phyloP scores from a whole-genome alignment of 2,113 vertebrate genomes.

The Toxotes jaculatrix region DNA sequence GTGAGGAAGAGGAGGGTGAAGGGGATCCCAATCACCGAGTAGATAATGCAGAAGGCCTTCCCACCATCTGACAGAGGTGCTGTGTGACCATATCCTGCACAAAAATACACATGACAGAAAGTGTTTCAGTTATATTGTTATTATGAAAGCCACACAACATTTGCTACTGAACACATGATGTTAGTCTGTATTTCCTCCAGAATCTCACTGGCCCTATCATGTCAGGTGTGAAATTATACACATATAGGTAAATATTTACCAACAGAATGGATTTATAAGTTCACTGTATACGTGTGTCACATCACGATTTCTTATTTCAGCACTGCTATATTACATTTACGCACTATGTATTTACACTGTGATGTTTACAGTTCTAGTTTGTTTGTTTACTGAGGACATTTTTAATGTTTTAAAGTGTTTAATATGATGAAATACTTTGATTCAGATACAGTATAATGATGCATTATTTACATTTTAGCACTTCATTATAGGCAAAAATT shows the following conservation, averaged over 20 bases:
- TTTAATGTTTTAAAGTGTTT: no score
- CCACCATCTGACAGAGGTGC: conserved; percentile 95
- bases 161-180: background rate
- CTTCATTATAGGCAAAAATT: background rate
- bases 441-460: no score
- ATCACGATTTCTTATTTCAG: no score
- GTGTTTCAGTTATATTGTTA: background rate
- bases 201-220: no score
- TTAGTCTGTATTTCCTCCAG: background rate
- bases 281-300: no score
- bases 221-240: no score
- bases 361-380: background rate
- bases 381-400: background rate
- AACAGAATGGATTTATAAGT: no score
- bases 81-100: conserved; percentile 95
- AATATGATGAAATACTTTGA: no score
- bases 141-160: background rate
- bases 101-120: conserved; percentile 6
- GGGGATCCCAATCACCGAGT: conserved; percentile 95
- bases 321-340: background rate
- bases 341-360: background rate
- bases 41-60: conserved; percentile 97
- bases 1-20: conserved; percentile 98
- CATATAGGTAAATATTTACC: background rate
- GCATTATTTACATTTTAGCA: no score